Evolutionary conservation across 2,113 vertebrate species (phyloP), one percentile per base, ranked within the genome.

Genomic region (Podiceps cristatus): DNA sequence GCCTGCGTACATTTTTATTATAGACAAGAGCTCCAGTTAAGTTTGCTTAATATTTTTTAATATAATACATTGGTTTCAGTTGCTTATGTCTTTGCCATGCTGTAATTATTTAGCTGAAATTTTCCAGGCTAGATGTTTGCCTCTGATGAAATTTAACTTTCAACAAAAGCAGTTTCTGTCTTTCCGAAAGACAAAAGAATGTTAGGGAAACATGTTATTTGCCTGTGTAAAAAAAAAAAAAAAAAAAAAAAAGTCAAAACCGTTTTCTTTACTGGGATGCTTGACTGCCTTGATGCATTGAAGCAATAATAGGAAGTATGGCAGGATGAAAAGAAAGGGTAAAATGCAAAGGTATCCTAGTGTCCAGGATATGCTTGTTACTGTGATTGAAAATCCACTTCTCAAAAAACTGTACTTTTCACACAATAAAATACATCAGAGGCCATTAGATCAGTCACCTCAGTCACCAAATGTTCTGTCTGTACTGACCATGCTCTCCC

Each of bases 31-130:
- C 62, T 82, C 28, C 4, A 3, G 94, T 79, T 93, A 97, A 87
- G 53, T 94, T 96, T 93, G 45, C 49, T 86, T 92, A 96, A 90
- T 73, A 93, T 82, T 96, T 95, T 97, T 87, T 92, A 97, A 95
- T 94, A 91, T 79, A 97, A 94, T 89, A 91, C 31, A 27, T 73
- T 82, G 71, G 77, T 93, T 94, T 96, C 47, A 55, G 77, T 86
- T 91, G 45, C 62, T 90, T 76, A 55, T 1, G 1, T 73, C 84
- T 90, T 90, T 95, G 91, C 81, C 89, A 95, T 94, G 77, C 24
- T 95, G n/a, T 50, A 93, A 94, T 89, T 91, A 96, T 82, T 93
- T 87, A 13, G 33, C 50, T 94, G 71, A 96, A 95, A 93, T 94
- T 90, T 95, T 95, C 89, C 93, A 94, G 81, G 35, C 73, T 89